A percentile compares a stretch with the other conserved stretches of the same genome.
These are phyloP conservation scores for Cliona cf. orientalis DNA, from an alignment of 37 sponge, comb jelly and placozoan species.

Conservation along the genomic window DNA sequence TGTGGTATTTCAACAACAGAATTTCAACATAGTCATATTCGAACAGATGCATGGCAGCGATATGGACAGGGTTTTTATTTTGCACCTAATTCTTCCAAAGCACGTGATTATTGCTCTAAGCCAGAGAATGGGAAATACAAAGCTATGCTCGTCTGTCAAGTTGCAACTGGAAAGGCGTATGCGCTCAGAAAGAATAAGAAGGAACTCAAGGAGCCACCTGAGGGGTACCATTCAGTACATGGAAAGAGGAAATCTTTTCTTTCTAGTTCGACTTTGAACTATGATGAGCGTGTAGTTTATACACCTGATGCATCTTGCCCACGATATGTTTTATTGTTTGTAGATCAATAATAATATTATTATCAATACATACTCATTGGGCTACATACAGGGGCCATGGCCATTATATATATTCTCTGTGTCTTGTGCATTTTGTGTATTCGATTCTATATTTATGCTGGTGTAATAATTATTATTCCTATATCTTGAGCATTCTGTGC, in stretches of 20 bases:
- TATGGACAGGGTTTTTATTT: background rate
- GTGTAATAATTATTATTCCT: too few species aligned
- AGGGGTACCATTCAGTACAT: conserved; percentile 43
- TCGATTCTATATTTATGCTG: too few species aligned
- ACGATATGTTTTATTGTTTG: conserved; percentile 43
- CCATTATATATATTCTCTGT: too few species aligned
- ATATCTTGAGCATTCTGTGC: too few species aligned
- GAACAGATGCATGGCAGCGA: too few species aligned
- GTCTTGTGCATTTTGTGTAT: too few species aligned
- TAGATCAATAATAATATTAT: background rate
- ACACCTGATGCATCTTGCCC: conserved; percentile 37
- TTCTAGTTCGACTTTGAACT: conserved; percentile 30
- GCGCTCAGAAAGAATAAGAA: background rate
- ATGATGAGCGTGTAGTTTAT: conserved; percentile 47
- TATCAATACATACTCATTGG: too few species aligned
- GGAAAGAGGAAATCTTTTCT: background rate
- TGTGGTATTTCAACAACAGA: background rate
- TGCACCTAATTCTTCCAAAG: background rate
- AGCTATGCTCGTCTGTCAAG: conserved; percentile 18
- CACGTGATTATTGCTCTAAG: background rate
- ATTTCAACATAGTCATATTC: background rate
- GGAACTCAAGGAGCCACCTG: conserved; percentile 6
- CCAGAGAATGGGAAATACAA: background rate
- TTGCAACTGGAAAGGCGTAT: conserved; percentile 11
- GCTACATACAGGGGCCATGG: too few species aligned